phyloP scores from a whole-genome alignment of 2,797 vertebrate species.

The Gambusia yucatana region DNA sequence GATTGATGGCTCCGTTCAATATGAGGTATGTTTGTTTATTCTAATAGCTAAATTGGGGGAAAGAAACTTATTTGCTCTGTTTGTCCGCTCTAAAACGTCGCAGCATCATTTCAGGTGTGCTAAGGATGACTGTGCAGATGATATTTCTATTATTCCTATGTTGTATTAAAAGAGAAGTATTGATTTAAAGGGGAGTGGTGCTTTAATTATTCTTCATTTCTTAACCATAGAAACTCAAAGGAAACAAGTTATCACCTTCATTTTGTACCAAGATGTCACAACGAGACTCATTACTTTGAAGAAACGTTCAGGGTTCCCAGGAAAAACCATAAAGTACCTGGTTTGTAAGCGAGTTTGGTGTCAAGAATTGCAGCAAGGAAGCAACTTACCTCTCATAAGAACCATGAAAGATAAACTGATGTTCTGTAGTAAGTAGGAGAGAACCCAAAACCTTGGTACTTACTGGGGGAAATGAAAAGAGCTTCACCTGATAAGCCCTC shows the following conservation, averaged over 20 bases:
- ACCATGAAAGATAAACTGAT: neutral
- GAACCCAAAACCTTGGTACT: neutral
- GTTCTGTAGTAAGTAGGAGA: neutral
- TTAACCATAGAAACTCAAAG: neutral
- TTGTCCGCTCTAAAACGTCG: neutral
- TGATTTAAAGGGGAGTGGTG: neutral
- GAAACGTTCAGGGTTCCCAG: neutral
- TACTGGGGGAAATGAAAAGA: neutral
- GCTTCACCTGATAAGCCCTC: neutral
- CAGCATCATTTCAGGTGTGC: neutral
- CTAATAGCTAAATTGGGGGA: no score
- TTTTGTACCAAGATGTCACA: neutral
- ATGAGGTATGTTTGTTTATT: conserved; percentile 85
- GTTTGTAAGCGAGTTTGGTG: neutral
- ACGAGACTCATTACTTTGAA: neutral
- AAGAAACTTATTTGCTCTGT: neutral
- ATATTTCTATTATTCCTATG: neutral
- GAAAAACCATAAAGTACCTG: neutral
- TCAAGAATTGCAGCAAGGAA: neutral
- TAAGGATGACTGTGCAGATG: neutral
- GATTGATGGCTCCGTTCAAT: conserved; percentile 95
- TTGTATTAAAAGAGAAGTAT: neutral
- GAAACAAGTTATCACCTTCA: neutral
- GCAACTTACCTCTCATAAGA: neutral
- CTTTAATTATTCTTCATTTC: neutral